Evolutionary conservation across 2,797 vertebrate species (phyloP).

Genomic region (Syngnathus rostellatus): DNA sequence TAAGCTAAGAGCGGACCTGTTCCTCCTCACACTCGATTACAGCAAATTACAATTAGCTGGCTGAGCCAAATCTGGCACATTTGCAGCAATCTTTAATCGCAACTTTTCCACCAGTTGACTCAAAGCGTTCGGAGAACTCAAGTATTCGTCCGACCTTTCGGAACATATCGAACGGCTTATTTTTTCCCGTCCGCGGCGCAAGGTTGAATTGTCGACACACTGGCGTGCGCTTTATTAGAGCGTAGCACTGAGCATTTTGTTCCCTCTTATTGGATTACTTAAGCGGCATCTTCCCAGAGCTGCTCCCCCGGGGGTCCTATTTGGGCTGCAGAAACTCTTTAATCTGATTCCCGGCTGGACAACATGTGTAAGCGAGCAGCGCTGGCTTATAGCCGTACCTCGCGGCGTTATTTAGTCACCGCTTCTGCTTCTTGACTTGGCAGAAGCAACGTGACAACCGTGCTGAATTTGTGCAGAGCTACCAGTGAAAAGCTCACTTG

Average conservation of each 20-base stretch:
- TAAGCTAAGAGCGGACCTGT: constrained; percentile 34
- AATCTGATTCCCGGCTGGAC: constrained; percentile 7
- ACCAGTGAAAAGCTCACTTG: neutral
- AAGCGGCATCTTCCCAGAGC: constrained; percentile 3
- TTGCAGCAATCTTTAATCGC: constrained; percentile 48
- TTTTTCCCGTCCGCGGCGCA: neutral
- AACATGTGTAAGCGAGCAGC: constrained; percentile 6
- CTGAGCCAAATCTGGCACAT: constrained; percentile 43
- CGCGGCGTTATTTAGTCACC: constrained; percentile 1
- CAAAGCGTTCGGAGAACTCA: constrained; percentile 30
- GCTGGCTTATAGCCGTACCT: neutral
- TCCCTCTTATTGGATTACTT: constrained; percentile 4
- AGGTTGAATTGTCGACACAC: constrained; percentile 4
- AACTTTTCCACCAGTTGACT: constrained; percentile 26
- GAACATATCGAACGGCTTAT: constrained; percentile 1
- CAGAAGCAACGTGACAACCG: neutral
- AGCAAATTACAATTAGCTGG: constrained; percentile 42
- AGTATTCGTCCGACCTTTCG: neutral
- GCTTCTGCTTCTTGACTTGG: neutral
- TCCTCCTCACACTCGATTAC: constrained; percentile 45
- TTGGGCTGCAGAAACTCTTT: constrained; percentile 1
- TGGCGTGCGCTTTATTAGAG: neutral
- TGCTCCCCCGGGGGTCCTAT: constrained; percentile 2
- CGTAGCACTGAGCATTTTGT: constrained; percentile 3
- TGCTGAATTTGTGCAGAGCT: neutral